Evolutionary conservation across 2,113 vertebrate genomes (phyloP).

Genomic region (Neotragus pygmaeus): DNA sequence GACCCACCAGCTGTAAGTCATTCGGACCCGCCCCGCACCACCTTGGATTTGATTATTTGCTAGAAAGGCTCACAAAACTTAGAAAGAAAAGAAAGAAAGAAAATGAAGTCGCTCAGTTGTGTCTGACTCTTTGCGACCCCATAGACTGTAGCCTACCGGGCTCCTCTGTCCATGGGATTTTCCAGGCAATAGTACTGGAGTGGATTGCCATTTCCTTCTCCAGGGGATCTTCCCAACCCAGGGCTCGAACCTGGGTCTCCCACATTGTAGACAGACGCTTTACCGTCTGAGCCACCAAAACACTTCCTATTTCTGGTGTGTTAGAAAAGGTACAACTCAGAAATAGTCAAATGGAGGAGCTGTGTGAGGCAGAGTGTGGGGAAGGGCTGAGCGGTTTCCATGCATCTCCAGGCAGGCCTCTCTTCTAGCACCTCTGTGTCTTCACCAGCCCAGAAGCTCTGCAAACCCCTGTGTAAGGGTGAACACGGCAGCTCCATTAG

Average conservation of each 20-base stretch:
- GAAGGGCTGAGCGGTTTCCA: not conserved
- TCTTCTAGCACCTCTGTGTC: not conserved
- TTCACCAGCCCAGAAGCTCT: not conserved
- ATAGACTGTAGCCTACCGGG: too few species aligned
- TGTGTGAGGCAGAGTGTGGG: not conserved
- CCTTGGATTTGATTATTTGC: not conserved
- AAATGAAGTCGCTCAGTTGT: too few species aligned
- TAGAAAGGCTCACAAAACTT: not conserved
- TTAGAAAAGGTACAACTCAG: not conserved
- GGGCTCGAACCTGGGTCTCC: too few species aligned
- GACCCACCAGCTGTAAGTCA: not conserved
- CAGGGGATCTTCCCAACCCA: too few species aligned
- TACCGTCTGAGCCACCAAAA: too few species aligned
- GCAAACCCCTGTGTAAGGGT: not conserved
- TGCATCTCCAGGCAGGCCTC: not conserved
- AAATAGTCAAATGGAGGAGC: not conserved
- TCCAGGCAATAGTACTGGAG: too few species aligned
- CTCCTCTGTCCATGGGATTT: too few species aligned
- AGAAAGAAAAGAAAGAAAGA: too few species aligned
- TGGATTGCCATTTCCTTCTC: too few species aligned
- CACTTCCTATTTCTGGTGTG: not conserved
- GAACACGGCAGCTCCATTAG: not conserved
- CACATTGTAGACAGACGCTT: too few species aligned
- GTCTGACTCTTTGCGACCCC: too few species aligned
- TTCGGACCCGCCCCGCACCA: rapidly evolving